A percentile compares a stretch with the other conserved stretches of the same genome.
Conservation (phyloP, 2,888 invertebrate species). For the Torymus texanus region DNA sequence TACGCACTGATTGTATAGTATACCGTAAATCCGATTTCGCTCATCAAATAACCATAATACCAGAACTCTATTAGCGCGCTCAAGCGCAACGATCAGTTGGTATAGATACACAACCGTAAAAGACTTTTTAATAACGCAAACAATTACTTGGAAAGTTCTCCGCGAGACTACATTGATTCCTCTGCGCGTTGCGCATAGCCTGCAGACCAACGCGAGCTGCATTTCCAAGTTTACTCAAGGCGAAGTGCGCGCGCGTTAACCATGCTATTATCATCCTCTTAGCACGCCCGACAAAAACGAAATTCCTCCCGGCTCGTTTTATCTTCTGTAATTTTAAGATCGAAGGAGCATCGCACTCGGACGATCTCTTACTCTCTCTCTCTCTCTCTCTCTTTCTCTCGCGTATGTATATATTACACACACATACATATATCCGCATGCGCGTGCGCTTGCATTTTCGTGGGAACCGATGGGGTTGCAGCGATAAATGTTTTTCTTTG, state of each 20-base stretch:
- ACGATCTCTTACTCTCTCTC: not conserved
- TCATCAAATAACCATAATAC: too few relatives aligned
- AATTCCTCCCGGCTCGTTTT: slow-evolving; percentile 44
- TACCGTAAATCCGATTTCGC: too few relatives aligned
- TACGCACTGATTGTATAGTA: too few relatives aligned
- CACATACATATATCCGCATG: not conserved
- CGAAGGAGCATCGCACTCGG: slow-evolving; percentile 1
- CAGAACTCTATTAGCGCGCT: too few relatives aligned
- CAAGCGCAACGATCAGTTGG: not conserved
- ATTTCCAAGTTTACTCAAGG: slow-evolving; percentile 6
- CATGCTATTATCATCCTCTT: slow-evolving; percentile 48
- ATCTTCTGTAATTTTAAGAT: slow-evolving; percentile 51
- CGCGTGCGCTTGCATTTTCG: slow-evolving; percentile 26
- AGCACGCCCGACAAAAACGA: slow-evolving; percentile 45
- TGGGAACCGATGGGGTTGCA: slow-evolving; percentile 43
- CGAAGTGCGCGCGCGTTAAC: slow-evolving; percentile 13
- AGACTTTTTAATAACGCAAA: not conserved
- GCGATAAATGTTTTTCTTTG: slow-evolving; percentile 30
- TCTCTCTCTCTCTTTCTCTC: not conserved
- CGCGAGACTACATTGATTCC: slow-evolving; percentile 23
- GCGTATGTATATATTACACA: not conserved
- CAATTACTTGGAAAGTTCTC: slow-evolving; percentile 9
- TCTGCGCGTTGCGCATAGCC: not conserved
- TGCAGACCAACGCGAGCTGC: not conserved
- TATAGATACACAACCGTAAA: not conserved